phyloP scores from a whole-genome alignment of 1,140 invertebrate species.

The Pogonomyrmex barbatus region DNA sequence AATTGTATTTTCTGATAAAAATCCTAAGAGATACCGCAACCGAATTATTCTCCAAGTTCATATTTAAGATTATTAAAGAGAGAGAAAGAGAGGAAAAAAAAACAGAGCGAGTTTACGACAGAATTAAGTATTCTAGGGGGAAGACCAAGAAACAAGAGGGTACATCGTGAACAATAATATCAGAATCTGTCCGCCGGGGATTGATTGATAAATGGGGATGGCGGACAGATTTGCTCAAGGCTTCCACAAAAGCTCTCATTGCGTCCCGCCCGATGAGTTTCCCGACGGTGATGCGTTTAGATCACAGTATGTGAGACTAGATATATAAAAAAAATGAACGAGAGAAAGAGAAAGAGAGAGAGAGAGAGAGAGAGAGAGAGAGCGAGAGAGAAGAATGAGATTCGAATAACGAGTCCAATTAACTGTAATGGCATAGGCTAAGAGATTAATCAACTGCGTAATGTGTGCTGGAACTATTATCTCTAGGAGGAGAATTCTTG shows the following conservation, averaged over 20 bases:
- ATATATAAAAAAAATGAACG: conserved; percentile 33
- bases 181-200: conserved; percentile 36
- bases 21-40: conserved; percentile 3
- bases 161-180: conserved; percentile 60
- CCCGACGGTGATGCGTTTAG: conserved; percentile 70
- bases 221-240: conserved; percentile 68
- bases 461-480: conserved; percentile 62
- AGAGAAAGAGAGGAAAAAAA: conserved; percentile 5
- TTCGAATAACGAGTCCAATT: conserved; percentile 61
- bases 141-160: background rate
- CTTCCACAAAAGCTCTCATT: conserved; percentile 72
- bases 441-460: conserved; percentile 68
- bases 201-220: background rate
- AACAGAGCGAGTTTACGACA: conserved; percentile 17
- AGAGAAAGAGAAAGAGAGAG: background rate
- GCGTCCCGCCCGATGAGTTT: conserved; percentile 69
- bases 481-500: conserved; percentile 11
- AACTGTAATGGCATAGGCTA: conserved; percentile 66
- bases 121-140: background rate
- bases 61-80: conserved; percentile 32
- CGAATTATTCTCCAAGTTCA: conserved; percentile 11
- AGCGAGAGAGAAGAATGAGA: conserved; percentile 13
- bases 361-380: background rate
- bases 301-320: conserved; percentile 66
- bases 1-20: conserved; percentile 17